A percentile compares a stretch with the other conserved stretches of the same genome.
Conservation (phyloP, 2,888 invertebrate species). For the Amblyjoppa proteus region DNA sequence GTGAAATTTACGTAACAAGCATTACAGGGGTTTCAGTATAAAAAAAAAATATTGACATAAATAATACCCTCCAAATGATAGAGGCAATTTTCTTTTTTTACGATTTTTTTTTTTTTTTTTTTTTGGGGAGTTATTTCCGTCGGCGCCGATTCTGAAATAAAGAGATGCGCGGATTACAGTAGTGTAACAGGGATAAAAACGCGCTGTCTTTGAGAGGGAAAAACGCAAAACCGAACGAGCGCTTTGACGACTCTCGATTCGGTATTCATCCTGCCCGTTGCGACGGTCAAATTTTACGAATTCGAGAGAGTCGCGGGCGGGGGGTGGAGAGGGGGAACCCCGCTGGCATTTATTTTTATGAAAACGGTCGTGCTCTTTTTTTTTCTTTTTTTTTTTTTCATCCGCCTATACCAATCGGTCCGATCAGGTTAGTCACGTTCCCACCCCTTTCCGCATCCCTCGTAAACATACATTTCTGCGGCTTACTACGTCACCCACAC, state of each 20-base stretch:
- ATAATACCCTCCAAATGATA: too few species aligned
- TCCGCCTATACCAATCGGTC: constrained; percentile 57
- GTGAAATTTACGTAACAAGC: neutral
- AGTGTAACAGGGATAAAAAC: neutral
- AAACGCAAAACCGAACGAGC: neutral
- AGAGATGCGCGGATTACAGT: constrained; percentile 22
- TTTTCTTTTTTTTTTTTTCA: neutral
- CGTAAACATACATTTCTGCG: constrained; percentile 79
- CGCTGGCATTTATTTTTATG: constrained; percentile 65
- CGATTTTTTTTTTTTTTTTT: too few species aligned
- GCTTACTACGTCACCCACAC: constrained; percentile 74
- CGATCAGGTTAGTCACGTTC: constrained; percentile 64
- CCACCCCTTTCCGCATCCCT: constrained; percentile 55
- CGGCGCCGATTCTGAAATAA: neutral
- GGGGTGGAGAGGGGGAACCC: constrained; percentile 9
- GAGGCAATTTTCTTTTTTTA: too few species aligned
- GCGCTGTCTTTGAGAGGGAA: neutral
- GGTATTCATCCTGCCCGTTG: neutral
- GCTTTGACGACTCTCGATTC: neutral
- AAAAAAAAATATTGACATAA: neutral
- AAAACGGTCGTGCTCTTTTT: constrained; percentile 49
- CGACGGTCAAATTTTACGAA: constrained; percentile 37
- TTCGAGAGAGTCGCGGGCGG: constrained; percentile 17
- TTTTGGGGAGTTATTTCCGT: too few species aligned
- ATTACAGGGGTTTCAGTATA: neutral